These are phyloP conservation scores for Tyto alba DNA, from an alignment of 2,113 vertebrate genomes.

Conservation along the genomic window DNA sequence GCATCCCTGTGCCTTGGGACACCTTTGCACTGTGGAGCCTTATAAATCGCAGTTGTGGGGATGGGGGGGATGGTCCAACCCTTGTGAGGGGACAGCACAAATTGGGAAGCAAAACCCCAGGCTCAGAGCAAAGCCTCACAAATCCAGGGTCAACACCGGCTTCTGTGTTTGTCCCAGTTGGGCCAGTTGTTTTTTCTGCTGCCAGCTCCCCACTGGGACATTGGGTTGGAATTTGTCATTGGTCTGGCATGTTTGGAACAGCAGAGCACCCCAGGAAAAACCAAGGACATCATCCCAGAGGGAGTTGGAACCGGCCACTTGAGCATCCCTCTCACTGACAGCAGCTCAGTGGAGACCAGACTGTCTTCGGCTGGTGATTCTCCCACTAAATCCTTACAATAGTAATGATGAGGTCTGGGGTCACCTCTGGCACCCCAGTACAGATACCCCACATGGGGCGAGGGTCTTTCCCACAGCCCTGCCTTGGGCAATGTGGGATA, in stretches of 20 bases:
- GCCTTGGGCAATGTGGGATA: rapidly evolving
- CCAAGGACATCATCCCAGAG: background rate
- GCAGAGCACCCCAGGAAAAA: background rate
- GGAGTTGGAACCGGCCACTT: rapidly evolving
- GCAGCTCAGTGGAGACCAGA: background rate
- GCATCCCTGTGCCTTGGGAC: background rate
- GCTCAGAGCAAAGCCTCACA: background rate
- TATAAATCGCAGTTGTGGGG: background rate
- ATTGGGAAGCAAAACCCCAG: background rate
- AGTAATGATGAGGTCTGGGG: background rate
- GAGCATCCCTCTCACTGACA: background rate
- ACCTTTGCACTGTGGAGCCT: background rate
- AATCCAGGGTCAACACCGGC: background rate
- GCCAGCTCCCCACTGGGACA: rapidly evolving
- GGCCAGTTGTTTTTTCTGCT: background rate
- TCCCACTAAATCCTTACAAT: background rate
- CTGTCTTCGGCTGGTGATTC: too few species aligned
- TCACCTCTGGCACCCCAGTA: background rate
- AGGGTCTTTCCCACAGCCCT: background rate
- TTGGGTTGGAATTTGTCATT: background rate
- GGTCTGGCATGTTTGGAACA: background rate
- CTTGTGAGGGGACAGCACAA: background rate
- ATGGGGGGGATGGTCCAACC: background rate
- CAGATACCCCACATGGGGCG: rapidly evolving
- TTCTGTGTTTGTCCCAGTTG: background rate